phyloP scores from a whole-genome alignment of 2,113 vertebrate species.

The Forbesichthys agassizii region DNA sequence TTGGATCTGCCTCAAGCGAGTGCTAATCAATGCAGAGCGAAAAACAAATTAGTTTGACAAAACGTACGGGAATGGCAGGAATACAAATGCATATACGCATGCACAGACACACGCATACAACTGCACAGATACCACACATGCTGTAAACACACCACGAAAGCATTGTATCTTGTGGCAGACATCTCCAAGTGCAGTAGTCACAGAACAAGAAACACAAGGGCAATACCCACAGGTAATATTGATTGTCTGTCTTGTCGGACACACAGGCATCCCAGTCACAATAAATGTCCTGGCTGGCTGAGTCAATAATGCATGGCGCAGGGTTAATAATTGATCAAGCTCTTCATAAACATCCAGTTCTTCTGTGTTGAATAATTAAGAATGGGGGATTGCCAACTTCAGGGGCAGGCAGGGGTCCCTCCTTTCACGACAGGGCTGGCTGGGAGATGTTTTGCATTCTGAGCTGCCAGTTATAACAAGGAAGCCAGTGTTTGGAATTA shows the following conservation, averaged over 20 bases:
- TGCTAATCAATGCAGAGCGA: constrained; percentile 28
- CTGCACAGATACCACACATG: neutral
- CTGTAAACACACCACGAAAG: neutral
- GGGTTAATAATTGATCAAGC: constrained; percentile 64
- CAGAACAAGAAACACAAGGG: constrained; percentile 6
- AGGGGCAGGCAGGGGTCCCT: constrained; percentile 16
- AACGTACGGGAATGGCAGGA: constrained; percentile 14
- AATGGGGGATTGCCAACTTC: constrained; percentile 42
- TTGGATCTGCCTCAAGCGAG: constrained; percentile 30
- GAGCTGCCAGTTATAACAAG: constrained; percentile 16
- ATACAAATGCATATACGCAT: neutral
- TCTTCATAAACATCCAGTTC: constrained; percentile 51
- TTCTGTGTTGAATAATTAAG: constrained; percentile 61
- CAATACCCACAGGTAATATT: constrained; percentile 20
- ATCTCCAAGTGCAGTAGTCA: constrained; percentile 1
- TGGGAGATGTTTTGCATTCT: constrained; percentile 46
- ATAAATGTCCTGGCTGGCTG: constrained; percentile 45
- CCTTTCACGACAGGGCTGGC: constrained; percentile 8
- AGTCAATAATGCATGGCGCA: constrained; percentile 58
- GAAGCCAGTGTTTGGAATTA: constrained; percentile 27
- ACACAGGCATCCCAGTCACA: constrained; percentile 46
- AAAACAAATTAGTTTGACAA: constrained; percentile 47
- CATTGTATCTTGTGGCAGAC: neutral
- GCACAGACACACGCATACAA: neutral
- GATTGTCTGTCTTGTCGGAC: constrained; percentile 27